Evolutionary conservation across 2,888 invertebrate species (phyloP).

Genomic region (Steinernema hermaphroditum): DNA sequence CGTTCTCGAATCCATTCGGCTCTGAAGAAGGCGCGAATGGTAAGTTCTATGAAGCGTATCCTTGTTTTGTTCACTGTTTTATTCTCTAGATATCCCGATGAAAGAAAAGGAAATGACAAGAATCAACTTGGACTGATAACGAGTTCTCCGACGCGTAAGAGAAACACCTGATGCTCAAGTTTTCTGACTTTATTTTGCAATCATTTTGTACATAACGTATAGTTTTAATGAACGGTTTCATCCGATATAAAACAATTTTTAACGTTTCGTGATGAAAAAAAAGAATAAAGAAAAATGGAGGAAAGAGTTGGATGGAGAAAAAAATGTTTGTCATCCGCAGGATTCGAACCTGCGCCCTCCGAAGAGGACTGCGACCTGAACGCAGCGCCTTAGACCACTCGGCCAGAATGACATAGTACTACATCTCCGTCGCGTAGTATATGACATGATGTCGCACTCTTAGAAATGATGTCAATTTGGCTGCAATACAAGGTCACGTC

Average conservation of each 20-base stretch:
- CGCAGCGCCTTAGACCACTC: slow-evolving; percentile 85
- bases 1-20: slow-evolving; percentile 17
- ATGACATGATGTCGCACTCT: too few relatives aligned
- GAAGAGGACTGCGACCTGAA: slow-evolving; percentile 76
- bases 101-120: slow-evolving; percentile 25
- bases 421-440: too few relatives aligned
- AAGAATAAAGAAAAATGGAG: neutral
- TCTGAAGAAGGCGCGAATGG: neutral
- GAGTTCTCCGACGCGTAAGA: neutral
- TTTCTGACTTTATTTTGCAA: slow-evolving; percentile 10
- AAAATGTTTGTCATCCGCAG: too few relatives aligned
- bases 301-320: neutral
- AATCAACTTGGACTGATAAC: slow-evolving; percentile 8
- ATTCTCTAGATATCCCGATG: slow-evolving; percentile 4
- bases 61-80: neutral
- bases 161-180: slow-evolving; percentile 1
- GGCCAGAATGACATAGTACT: slow-evolving; percentile 59
- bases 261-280: too few relatives aligned
- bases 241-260: too few relatives aligned
- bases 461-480: too few relatives aligned
- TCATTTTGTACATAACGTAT: slow-evolving; percentile 13
- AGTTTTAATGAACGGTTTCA: too few relatives aligned
- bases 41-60: neutral
- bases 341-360: slow-evolving; percentile 55
- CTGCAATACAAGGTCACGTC: too few relatives aligned